Conservation (phyloP, 2,113 vertebrate genomes). For the Ageneiosus marmoratus region DNA sequence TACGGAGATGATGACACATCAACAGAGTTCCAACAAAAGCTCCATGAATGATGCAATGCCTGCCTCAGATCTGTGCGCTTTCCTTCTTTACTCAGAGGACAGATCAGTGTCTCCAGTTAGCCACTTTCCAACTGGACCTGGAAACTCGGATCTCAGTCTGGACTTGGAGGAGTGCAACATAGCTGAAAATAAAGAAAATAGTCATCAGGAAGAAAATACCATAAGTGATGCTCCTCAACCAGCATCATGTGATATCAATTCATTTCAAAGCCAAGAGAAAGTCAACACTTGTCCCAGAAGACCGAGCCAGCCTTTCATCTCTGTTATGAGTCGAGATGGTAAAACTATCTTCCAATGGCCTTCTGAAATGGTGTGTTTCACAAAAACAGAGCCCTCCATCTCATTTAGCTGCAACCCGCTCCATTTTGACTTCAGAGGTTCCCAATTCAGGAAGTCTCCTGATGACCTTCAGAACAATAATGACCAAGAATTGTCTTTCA, state of each 20-base stretch:
- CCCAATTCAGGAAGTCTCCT: constrained; percentile 63
- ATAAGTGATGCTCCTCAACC: background rate
- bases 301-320: constrained; percentile 75
- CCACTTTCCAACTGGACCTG: constrained; percentile 35
- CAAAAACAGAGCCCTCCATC: constrained; percentile 77
- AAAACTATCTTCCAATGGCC: constrained; percentile 86
- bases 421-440: constrained; percentile 84
- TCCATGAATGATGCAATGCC: constrained; percentile 20
- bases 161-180: constrained; percentile 36
- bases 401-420: constrained; percentile 88
- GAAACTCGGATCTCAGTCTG: background rate
- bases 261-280: constrained; percentile 10
- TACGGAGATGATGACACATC: constrained; percentile 68
- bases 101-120: constrained; percentile 33
- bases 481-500: constrained; percentile 62
- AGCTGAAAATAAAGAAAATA: background rate
- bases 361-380: constrained; percentile 84
- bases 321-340: constrained; percentile 79
- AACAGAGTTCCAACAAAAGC: constrained; percentile 69
- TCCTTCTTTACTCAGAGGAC: constrained; percentile 56
- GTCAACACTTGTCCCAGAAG: constrained; percentile 21
- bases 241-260: constrained; percentile 14
- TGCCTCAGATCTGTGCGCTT: constrained; percentile 53
- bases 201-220: constrained; percentile 3
- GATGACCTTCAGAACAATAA: constrained; percentile 62